Evolutionary conservation across 2,113 vertebrate species (phyloP).

Genomic region (Mormyrus lacerda): DNA sequence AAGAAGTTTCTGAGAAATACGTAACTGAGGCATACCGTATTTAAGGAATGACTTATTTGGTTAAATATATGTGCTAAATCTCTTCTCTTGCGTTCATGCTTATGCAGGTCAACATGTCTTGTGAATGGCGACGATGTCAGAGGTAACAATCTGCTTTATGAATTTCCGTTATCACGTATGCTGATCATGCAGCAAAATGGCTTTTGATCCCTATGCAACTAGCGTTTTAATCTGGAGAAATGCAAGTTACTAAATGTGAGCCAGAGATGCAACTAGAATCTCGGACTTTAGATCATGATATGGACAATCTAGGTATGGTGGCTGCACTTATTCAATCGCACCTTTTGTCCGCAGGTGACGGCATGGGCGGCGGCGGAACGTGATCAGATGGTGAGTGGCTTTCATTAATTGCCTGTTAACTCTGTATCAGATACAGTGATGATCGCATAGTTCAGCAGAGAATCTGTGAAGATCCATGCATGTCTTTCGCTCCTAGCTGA

Average conservation of each 20-base stretch:
- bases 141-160: not conserved
- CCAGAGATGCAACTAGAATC: not conserved
- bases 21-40: not conserved
- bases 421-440: not conserved
- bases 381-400: not conserved
- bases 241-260: not conserved
- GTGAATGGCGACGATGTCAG: not conserved
- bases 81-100: not conserved
- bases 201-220: not conserved
- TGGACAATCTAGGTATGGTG: not conserved
- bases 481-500: constrained; percentile 23
- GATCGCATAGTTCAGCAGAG: constrained; percentile 15
- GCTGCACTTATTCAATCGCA: not conserved
- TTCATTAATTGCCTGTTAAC: not conserved
- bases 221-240: not conserved
- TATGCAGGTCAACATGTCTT: not conserved
- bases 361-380: no score
- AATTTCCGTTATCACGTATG: not conserved
- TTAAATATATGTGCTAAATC: not conserved
- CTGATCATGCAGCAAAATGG: not conserved
- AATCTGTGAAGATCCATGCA: not conserved
- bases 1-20: constrained; percentile 4
- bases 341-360: not conserved
- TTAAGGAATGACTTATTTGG: not conserved
- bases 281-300: not conserved